Percentiles rank a stretch among this genome's conserved stretches.
These are phyloP conservation scores for Drosophila aff. DNA, from an alignment of 1,140 invertebrate genomes.

Conservation along the genomic window DNA sequence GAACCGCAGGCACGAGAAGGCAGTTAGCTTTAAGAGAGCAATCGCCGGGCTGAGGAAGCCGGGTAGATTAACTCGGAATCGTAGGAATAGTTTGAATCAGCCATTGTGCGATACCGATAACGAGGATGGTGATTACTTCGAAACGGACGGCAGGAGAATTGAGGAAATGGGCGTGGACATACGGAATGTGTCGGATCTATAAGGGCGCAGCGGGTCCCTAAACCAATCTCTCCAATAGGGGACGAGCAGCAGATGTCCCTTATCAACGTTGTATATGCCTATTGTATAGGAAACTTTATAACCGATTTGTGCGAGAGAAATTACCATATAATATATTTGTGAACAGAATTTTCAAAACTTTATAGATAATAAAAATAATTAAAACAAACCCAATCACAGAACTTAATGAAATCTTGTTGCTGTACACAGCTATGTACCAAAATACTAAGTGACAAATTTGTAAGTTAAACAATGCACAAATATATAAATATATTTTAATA, in stretches of 20 bases:
- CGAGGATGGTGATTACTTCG: conserved; percentile 33
- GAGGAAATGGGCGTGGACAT: conserved; percentile 66
- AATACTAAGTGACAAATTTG: neutral
- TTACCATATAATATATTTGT: neutral
- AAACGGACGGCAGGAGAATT: conserved; percentile 12
- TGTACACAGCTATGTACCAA: neutral
- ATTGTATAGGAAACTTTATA: conserved; percentile 14
- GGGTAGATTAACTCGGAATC: neutral
- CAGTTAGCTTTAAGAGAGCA: conserved; percentile 48
- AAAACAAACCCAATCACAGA: neutral
- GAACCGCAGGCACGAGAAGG: conserved; percentile 31
- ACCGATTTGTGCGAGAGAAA: neutral
- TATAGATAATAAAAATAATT: neutral
- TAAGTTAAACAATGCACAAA: neutral
- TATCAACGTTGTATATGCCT: conserved; percentile 15
- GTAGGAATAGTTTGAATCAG: neutral
- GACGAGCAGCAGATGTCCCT: neutral
- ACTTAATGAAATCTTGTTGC: neutral
- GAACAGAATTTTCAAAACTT: neutral
- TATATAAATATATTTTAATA: neutral
- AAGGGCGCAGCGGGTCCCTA: neutral
- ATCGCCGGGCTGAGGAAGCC: conserved; percentile 24
- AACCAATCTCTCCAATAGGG: neutral
- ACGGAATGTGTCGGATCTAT: conserved; percentile 47
- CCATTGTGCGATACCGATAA: conserved; percentile 27